phyloP scores from a whole-genome alignment of 2,797 vertebrate genomes.

The Myotis daubentonii region DNA sequence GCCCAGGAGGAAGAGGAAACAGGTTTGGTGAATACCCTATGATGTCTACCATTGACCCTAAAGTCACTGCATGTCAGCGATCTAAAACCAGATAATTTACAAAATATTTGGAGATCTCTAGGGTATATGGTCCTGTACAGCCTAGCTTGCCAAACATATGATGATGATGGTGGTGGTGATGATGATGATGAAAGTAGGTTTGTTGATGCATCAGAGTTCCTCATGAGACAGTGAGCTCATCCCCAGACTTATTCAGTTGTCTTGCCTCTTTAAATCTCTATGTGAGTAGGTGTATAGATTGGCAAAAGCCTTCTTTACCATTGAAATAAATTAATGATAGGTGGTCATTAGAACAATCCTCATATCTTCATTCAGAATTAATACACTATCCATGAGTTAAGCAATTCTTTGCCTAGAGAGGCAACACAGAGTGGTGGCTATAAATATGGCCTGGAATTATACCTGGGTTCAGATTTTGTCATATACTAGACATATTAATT shows the following conservation, averaged over 20 bases:
- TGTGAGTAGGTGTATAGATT: background rate
- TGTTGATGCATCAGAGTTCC: background rate
- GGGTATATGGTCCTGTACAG: background rate
- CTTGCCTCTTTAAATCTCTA: background rate
- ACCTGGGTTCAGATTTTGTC: conserved; percentile 5
- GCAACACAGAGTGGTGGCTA: background rate
- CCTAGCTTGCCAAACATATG: background rate
- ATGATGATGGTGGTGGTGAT: background rate
- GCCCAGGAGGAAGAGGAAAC: background rate
- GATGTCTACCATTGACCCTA: background rate
- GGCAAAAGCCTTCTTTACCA: background rate
- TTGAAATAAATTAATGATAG: conserved; percentile 7
- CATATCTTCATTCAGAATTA: conserved; percentile 28
- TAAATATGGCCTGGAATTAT: background rate
- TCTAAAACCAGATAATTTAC: background rate
- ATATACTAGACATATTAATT: background rate
- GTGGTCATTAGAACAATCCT: background rate
- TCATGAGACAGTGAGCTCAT: background rate
- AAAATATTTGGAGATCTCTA: background rate
- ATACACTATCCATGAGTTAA: background rate
- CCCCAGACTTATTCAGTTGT: background rate
- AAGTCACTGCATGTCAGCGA: background rate
- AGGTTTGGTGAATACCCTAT: background rate
- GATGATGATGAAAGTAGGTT: background rate
- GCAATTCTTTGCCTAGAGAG: background rate